Conservation (phyloP, 2,888 invertebrate species). For the Synergus itoensis region DNA sequence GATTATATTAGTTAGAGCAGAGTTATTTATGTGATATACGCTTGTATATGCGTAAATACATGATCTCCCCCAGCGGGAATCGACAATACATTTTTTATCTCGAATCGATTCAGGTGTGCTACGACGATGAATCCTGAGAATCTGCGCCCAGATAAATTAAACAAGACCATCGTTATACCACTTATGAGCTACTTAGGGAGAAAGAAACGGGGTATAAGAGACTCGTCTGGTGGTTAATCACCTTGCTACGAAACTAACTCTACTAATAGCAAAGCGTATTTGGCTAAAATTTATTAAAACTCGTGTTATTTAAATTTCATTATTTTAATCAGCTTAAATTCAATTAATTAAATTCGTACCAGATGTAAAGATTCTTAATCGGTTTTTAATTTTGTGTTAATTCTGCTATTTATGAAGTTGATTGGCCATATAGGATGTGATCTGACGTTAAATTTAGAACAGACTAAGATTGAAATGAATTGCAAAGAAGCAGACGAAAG, state of each 20-base stretch:
- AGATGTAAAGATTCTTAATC: neutral
- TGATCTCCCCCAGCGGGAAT: slow-evolving; percentile 20
- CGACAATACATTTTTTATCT: slow-evolving; percentile 8
- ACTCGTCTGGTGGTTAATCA: too few relatives aligned
- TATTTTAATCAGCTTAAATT: too few relatives aligned
- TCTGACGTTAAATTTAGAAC: slow-evolving; percentile 1
- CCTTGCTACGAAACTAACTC: too few relatives aligned
- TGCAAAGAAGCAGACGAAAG: slow-evolving; percentile 16
- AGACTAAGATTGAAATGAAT: slow-evolving; percentile 6
- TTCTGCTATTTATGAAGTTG: neutral
- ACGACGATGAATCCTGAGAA: neutral
- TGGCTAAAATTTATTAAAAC: too few relatives aligned
- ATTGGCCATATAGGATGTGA: neutral
- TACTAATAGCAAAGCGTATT: too few relatives aligned
- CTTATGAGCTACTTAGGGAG: neutral
- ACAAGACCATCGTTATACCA: neutral
- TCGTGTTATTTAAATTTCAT: too few relatives aligned
- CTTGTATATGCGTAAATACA: slow-evolving; percentile 35
- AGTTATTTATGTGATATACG: slow-evolving; percentile 30
- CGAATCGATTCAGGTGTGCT: neutral
- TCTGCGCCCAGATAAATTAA: neutral
- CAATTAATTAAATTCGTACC: too few relatives aligned
- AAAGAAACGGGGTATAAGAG: neutral
- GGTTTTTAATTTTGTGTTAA: neutral
- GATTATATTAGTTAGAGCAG: slow-evolving; percentile 24